Evolutionary conservation across 2,797 vertebrate species (phyloP), one percentile per base, ranked within the genome.

Genomic region (Thaleichthys pacificus): DNA sequence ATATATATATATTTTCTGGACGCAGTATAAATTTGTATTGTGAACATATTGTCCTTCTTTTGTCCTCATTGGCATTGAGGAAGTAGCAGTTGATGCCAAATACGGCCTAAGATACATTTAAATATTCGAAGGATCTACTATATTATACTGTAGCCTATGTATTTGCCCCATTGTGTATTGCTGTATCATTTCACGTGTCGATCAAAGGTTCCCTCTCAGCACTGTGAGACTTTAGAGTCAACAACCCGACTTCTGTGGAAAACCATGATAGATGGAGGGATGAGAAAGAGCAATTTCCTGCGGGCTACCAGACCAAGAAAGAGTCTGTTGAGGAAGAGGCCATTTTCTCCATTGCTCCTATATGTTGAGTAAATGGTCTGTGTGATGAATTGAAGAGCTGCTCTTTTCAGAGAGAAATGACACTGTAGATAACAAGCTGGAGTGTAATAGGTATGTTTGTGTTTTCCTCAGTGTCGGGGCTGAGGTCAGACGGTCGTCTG

Each of bases 91-190:
- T 73, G 74, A 71, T 80, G 61, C 51, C 19, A 51, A 82, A 78
- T 73, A 58, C 60, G 65, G 71, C 7, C 24, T 17, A 12, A n/a
- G 42, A 71, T 88, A 79, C 86, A 56, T 71, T 83, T 84, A 86
- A 81, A 81, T 68, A 84, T 84, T 80, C 86, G 77, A n/a, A 28
- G 61, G 24, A 11, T 11, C 3, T 68, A 68, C 61, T 65, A 71
- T 80, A 9, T 9, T 38, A 38, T 38, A 38, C 9, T 38, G 35
- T 38, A 38, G 35, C 35, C 69, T 56, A 21, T 70, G 61, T 5
- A n/a, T 65, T 22, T 56, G 42, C 72, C 80, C 75, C 75, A 75
- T 54, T 28, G 73, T 80, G 80, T 77, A 80, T 66, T 75, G 61
- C 49, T 9, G 19, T 75, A 68, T 81, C 32, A 68, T 80, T 78